Evolutionary conservation across 2,888 invertebrate genomes (phyloP).

Genomic region (Poecilus cupreus): DNA sequence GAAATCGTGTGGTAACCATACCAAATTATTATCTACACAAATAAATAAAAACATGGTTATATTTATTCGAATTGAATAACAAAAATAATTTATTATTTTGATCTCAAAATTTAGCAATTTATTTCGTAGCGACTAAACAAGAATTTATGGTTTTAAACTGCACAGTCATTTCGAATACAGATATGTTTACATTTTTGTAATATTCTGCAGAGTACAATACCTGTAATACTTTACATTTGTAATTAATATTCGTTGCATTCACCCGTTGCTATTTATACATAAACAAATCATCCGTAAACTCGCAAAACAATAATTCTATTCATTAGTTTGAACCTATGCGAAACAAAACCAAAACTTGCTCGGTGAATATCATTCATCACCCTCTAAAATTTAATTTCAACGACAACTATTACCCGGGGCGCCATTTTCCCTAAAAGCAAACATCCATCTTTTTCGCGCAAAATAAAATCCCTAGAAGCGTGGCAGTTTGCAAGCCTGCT

Average conservation of each 20-base stretch:
- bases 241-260: conserved; percentile 18
- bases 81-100: too few relatives aligned
- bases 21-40: too few relatives aligned
- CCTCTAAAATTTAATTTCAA: conserved; percentile 30
- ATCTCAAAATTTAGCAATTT: too few relatives aligned
- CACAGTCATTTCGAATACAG: too few relatives aligned
- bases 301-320: conserved; percentile 1
- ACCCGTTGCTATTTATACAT: background rate
- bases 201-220: background rate
- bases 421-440: background rate
- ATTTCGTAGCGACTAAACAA: too few relatives aligned
- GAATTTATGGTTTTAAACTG: too few relatives aligned
- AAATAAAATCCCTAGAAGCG: background rate
- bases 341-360: background rate
- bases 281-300: conserved; percentile 19
- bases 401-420: background rate
- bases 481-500: background rate
- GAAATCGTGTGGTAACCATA: too few relatives aligned
- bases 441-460: conserved; percentile 8
- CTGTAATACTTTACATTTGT: background rate
- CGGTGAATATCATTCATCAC: conserved; percentile 24
- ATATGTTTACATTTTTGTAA: too few relatives aligned
- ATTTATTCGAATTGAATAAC: too few relatives aligned
- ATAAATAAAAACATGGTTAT: too few relatives aligned
- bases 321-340: conserved; percentile 12